Evolutionary conservation across 2,797 vertebrate species (phyloP), one percentile per base, ranked within the genome.

Genomic region (Sebastes goodei): DNA sequence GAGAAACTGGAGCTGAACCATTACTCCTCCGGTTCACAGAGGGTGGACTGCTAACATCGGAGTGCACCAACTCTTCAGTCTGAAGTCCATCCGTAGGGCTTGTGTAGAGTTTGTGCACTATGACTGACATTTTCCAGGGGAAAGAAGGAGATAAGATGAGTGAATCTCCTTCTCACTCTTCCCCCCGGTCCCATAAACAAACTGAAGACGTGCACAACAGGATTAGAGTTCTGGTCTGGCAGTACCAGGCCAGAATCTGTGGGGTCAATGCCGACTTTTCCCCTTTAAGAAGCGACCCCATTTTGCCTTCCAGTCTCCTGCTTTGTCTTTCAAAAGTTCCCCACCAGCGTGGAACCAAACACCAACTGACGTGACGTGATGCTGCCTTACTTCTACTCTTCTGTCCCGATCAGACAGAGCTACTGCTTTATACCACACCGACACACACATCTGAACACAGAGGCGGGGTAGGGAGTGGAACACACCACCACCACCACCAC

Each of bases 311-410:
- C 88, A 83, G 83, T 80, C 79, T 89, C 81, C 85, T 79, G 78
- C 80, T 79, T 79, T 33, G 61, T 84, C 68, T 87, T 74, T 70
- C 20, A 23, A 4, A 61, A 8, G 79, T 79, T 82, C 84, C 75
- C 88, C 81, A 67, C 63, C 76, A 55, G 76, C 20, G 71, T 17
- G 84, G 86, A 90, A 84, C 74, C 78, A 60, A 72, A 75, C 71
- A 71, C 73, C 67, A 35, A 81, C 71, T 17, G 80, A 93, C 82
- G 21, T 63, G 83, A 92, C 74, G 69, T 82, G 91, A 96, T 87
- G 94, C 94, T 95, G 95, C 95, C 95, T 96, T 96, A 96, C 90
- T 92, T 92, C 74, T 78, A 79, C 84, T 88, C 90, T 75, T 81
- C 81, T 80, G 89, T 87, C 91, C 82, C 62, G 25, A 57, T 71